These are phyloP conservation scores for Zaprionus lineosus DNA, from an alignment of 2,888 invertebrate genomes.

Conservation along the genomic window DNA sequence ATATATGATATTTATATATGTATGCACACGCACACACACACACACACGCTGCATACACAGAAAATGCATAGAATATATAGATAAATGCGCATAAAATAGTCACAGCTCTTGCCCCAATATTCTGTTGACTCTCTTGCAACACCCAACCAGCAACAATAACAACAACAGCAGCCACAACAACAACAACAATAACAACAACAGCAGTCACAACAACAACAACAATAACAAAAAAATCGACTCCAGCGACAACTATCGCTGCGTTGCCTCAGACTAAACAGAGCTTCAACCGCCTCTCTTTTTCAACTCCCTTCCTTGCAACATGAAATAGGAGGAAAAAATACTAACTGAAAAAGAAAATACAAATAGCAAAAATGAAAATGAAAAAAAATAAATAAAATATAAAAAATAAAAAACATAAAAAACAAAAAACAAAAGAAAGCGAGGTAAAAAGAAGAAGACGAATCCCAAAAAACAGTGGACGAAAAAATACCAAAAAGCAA, in stretches of 20 bases:
- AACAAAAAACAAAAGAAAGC: conserved; percentile 19
- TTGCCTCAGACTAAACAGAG: conserved; percentile 18
- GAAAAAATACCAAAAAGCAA: no score
- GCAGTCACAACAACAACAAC: no score
- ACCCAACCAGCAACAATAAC: conserved; percentile 5
- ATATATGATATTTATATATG: no score
- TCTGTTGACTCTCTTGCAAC: not conserved
- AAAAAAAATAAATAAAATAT: conserved; percentile 22
- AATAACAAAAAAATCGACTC: conserved; percentile 67
- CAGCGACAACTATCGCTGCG: conserved; percentile 67
- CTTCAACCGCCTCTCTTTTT: not conserved
- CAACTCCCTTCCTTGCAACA: not conserved
- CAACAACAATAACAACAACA: no score
- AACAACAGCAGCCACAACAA: no score
- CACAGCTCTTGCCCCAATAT: conserved; percentile 25
- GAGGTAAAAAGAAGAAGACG: no score
- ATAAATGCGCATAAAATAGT: conserved; percentile 65
- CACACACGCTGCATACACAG: conserved; percentile 12
- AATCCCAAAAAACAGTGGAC: no score
- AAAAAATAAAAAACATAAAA: conserved; percentile 2
- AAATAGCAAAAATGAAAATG: conserved; percentile 7
- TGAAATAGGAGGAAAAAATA: conserved; percentile 31
- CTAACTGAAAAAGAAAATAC: conserved; percentile 17
- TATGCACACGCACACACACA: conserved; percentile 15
- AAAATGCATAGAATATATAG: no score